Evolutionary conservation across 2,797 vertebrate genomes (phyloP), one percentile per base, ranked within the genome.

Genomic region (Holocentrus rufus): DNA sequence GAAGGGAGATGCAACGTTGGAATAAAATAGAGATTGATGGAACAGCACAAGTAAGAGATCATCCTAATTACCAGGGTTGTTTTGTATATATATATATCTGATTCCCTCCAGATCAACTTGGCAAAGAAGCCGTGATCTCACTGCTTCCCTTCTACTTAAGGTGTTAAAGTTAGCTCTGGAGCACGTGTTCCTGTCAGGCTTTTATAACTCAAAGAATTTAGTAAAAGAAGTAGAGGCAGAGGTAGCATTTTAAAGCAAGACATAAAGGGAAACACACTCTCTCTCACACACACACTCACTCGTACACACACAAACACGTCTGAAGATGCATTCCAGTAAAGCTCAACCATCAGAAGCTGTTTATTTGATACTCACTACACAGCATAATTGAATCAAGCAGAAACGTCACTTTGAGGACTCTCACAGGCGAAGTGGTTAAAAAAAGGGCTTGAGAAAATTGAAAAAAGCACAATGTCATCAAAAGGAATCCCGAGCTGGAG

Each of bases 1-100:
- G 42, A 77, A 57, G 76, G 44, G 13, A 44, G 42, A 0, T 52
- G 47, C 47, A 39, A 36, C 55, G 53, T 27, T 54, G 71, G 22
- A 34, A 44, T 1, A 14, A 74, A 54, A 54, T 27, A 14, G 11
- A 54, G 52, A 52, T 17, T 0, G n/a, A 72, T 25, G 18, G 53
- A 68, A 25, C 47, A 63, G 69, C 69, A 39, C 59, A 69, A 66
- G 25, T 54, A 54, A 54, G 10, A 54, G 22, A 13, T 9, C 1
- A 27, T 53, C 11, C 52, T 54, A 23, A 54, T 25, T 25, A 27
- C 3, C 52, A 15, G 18, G 3, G 23, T 11, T 53, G 7, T 23
- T 39, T 11, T 39, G 2, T 13, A 2, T 39, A 11, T 13, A 11
- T 39, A 11, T 13, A 53, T 13, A 54, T 11, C 13, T 1, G 5